These are phyloP conservation scores for Lamprologus speciosus DNA, from an alignment of 2,113 vertebrate species.

Conservation along the genomic window DNA sequence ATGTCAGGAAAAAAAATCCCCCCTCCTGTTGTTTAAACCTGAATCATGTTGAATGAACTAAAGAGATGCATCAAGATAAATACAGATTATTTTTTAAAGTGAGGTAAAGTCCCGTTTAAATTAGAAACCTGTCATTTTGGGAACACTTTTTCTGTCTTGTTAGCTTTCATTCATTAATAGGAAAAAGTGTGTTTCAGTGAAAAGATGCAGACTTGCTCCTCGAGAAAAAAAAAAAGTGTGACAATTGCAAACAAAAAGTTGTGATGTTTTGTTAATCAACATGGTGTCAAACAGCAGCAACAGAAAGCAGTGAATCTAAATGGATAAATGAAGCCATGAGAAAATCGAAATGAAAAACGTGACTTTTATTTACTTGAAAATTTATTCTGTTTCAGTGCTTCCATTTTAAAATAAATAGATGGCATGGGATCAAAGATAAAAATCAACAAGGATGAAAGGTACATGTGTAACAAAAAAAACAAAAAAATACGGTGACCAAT, in stretches of 20 bases:
- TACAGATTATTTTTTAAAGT: fast-evolving
- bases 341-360: conserved; percentile 60
- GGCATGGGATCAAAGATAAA: conserved; percentile 75
- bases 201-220: background rate
- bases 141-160: background rate
- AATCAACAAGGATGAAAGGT: conserved; percentile 75
- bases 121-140: background rate
- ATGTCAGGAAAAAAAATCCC: background rate
- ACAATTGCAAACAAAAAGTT: background rate
- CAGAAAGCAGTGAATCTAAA: background rate
- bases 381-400: conserved; percentile 87
- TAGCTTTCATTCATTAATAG: background rate
- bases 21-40: background rate
- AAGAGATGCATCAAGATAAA: fast-evolving
- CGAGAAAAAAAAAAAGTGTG: background rate
- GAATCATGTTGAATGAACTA: fast-evolving
- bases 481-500: conserved; percentile 53
- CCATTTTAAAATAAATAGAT: conserved; percentile 88
- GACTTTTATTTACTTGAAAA: conserved; percentile 69
- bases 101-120: fast-evolving
- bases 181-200: background rate
- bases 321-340: conserved; percentile 39
- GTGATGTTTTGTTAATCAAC: background rate
- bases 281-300: background rate
- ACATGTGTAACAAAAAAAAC: conserved; percentile 65